These are phyloP conservation scores for Erebia aethiops DNA, from an alignment of 2,888 invertebrate species.

Conservation along the genomic window DNA sequence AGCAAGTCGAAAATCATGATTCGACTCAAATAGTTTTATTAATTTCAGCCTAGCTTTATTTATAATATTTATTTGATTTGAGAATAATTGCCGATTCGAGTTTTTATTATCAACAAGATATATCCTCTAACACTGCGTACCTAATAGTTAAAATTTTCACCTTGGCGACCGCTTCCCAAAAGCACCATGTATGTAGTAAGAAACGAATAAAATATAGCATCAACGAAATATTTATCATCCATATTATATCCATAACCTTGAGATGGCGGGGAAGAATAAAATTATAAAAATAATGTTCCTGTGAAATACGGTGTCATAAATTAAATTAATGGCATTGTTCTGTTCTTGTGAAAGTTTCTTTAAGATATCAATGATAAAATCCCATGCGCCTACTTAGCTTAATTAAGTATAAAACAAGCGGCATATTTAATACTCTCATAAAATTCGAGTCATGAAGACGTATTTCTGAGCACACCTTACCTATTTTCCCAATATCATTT, in stretches of 20 bases:
- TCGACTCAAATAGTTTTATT: too few relatives aligned
- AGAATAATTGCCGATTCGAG: too few relatives aligned
- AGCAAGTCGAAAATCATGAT: too few relatives aligned
- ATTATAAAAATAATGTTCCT: not conserved
- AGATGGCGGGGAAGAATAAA: not conserved
- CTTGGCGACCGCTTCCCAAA: too few relatives aligned
- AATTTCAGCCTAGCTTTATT: too few relatives aligned
- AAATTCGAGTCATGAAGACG: slow-evolving; percentile 60
- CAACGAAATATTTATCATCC: too few relatives aligned
- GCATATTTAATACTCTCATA: slow-evolving; percentile 63
- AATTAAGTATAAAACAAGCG: slow-evolving; percentile 66
- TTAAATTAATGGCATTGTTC: not conserved
- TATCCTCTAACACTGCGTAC: too few relatives aligned
- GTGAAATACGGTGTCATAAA: not conserved
- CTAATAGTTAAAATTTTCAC: too few relatives aligned
- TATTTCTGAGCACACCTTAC: slow-evolving; percentile 68
- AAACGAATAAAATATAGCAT: too few relatives aligned
- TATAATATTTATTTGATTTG: too few relatives aligned
- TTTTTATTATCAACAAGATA: too few relatives aligned
- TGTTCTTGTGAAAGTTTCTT: slow-evolving; percentile 5
- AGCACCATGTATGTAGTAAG: too few relatives aligned
- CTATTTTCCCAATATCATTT: slow-evolving; percentile 67
- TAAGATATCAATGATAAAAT: not conserved
- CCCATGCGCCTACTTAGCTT: slow-evolving; percentile 43
- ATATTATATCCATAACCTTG: not conserved